These are phyloP conservation scores for Notamacropus eugenii DNA, from an alignment of 2,797 vertebrate species.

Conservation along the genomic window DNA sequence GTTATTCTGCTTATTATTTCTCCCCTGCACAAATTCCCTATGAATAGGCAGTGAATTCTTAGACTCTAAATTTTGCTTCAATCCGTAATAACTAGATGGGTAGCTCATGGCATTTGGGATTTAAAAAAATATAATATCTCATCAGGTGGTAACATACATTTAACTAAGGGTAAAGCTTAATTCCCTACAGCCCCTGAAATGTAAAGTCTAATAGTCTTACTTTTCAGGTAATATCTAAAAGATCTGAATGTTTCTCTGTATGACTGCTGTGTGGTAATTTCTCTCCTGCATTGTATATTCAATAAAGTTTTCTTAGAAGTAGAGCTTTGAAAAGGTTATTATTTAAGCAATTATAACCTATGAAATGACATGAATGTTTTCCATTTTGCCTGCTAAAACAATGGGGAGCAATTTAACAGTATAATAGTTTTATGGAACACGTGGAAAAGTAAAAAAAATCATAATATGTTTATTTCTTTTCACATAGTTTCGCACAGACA, in stretches of 20 bases:
- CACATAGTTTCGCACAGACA: too few species aligned
- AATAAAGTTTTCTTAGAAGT: neutral
- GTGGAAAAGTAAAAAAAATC: neutral
- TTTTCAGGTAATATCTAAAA: neutral
- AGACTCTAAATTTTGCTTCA: neutral
- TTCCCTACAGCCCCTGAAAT: neutral
- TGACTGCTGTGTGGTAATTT: neutral
- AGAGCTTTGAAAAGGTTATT: neutral
- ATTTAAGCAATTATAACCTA: neutral
- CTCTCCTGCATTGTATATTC: neutral
- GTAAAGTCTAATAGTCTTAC: neutral
- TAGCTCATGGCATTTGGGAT: neutral
- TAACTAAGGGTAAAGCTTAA: neutral
- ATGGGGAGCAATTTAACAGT: neutral
- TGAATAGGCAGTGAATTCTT: neutral
- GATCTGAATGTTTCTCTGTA: neutral
- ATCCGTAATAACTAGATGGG: neutral
- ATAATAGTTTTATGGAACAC: neutral
- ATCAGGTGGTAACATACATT: neutral
- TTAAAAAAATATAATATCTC: neutral
- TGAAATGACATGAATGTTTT: neutral
- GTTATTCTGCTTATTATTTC: neutral
- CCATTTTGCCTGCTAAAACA: neutral
- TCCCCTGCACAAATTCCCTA: neutral
- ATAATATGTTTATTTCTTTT: too few species aligned